Evolutionary conservation across 1,140 invertebrate species (phyloP).

Genomic region (Archivesica marissinica): DNA sequence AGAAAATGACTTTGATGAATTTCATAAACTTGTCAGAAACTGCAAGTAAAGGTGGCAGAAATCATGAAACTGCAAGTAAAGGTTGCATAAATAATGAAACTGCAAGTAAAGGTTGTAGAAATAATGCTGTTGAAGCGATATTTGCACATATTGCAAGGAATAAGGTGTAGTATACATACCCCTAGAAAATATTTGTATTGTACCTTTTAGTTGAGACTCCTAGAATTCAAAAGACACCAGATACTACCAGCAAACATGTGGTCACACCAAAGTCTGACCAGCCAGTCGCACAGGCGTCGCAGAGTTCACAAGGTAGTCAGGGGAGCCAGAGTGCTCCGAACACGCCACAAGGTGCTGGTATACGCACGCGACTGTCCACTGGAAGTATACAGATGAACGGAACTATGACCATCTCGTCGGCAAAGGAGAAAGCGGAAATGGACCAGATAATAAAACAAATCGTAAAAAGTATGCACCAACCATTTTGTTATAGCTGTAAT

Average conservation of each 20-base stretch:
- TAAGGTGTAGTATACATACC: too few species aligned
- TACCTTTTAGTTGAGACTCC: too few species aligned
- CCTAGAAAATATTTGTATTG: too few species aligned
- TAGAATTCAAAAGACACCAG: background rate
- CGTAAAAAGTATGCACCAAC: background rate
- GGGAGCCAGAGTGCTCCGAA: background rate
- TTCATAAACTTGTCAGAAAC: too few species aligned
- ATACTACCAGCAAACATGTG: background rate
- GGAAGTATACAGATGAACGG: constrained; percentile 80
- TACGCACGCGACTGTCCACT: constrained; percentile 77
- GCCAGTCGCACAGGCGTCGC: background rate
- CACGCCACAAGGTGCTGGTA: constrained; percentile 29
- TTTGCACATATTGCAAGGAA: too few species aligned
- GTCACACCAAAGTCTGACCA: background rate
- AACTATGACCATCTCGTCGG: constrained; percentile 73
- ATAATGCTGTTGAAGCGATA: too few species aligned
- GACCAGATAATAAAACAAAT: constrained; percentile 51
- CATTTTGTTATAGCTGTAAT: background rate
- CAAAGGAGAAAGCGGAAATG: constrained; percentile 60
- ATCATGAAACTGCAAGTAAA: too few species aligned
- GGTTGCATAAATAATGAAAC: too few species aligned
- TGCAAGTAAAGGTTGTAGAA: too few species aligned
- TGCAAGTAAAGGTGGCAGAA: too few species aligned
- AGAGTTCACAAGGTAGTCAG: background rate
- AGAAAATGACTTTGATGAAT: too few species aligned